A percentile compares a stretch with the other conserved stretches of the same genome.
Evolutionary conservation across 2,888 invertebrate species (phyloP).

Genomic region (Strigamia maritima): DNA sequence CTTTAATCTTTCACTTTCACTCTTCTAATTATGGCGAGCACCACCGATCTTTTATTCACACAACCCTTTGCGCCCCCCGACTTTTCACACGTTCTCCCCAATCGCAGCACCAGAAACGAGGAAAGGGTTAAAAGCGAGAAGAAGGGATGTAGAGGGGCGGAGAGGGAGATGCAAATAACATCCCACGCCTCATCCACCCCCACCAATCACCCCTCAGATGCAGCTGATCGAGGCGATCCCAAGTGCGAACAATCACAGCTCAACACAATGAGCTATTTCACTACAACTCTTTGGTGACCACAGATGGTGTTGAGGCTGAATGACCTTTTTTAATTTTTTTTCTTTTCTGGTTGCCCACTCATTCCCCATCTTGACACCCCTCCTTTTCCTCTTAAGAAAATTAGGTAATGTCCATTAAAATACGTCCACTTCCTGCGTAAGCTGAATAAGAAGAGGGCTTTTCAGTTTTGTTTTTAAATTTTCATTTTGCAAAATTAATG

Average conservation of each 20-base stretch:
- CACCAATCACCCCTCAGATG: conserved; percentile 18
- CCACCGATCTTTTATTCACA: conserved; percentile 32
- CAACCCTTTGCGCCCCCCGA: conserved; percentile 30
- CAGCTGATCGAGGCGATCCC: conserved; percentile 24
- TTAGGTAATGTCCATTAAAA: conserved; percentile 14
- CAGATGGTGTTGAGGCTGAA: conserved; percentile 34
- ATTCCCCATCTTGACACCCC: conserved; percentile 14
- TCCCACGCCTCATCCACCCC: conserved; percentile 23
- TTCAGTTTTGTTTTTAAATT: neutral
- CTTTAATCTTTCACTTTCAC: conserved; percentile 34
- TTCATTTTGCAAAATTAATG: conserved; percentile 28
- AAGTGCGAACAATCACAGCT: conserved; percentile 32
- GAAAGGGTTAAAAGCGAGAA: conserved; percentile 25
- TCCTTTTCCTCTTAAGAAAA: neutral
- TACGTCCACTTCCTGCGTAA: conserved; percentile 8
- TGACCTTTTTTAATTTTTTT: conserved; percentile 7
- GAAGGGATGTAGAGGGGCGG: neutral
- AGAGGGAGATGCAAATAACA: conserved; percentile 14
- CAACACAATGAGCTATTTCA: conserved; percentile 17
- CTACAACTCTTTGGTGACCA: conserved; percentile 34
- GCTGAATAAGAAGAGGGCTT: neutral
- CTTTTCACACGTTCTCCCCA: conserved; percentile 34
- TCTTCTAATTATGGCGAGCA: conserved; percentile 34
- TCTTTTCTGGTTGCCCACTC: conserved; percentile 29
- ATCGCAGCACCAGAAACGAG: conserved; percentile 28